Conservation (phyloP, 2,113 vertebrate genomes). For the Tylochromis polylepis region DNA sequence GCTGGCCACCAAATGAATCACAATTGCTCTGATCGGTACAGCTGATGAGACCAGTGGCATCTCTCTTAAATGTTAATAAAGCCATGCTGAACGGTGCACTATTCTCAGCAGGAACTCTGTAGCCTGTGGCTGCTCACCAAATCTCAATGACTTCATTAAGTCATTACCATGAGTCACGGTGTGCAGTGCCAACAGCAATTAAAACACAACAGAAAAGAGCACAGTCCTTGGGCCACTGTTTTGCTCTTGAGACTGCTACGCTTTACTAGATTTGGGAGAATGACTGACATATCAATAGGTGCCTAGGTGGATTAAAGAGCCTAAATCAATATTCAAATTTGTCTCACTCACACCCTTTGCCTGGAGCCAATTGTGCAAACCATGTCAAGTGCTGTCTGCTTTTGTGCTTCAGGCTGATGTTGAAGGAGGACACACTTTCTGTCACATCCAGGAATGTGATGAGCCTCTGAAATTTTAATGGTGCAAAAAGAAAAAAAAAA, state of each 20-base stretch:
- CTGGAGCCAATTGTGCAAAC: background rate
- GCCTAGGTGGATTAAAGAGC: conserved; percentile 44
- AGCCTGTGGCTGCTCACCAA: conserved; percentile 54
- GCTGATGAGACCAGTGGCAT: conserved; percentile 20
- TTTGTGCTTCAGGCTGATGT: conserved; percentile 5
- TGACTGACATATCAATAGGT: conserved; percentile 63
- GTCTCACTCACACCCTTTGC: conserved; percentile 22
- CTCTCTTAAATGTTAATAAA: conserved; percentile 58
- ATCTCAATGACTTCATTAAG: conserved; percentile 63
- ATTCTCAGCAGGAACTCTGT: conserved; percentile 34
- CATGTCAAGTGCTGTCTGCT: conserved; percentile 19
- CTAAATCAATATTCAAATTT: conserved; percentile 61
- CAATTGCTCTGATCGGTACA: conserved; percentile 13
- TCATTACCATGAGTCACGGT: conserved; percentile 59
- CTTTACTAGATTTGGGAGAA: conserved; percentile 46
- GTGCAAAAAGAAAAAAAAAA: background rate
- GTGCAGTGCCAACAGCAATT: conserved; percentile 55
- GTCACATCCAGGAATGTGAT: background rate
- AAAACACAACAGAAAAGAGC: conserved; percentile 39
- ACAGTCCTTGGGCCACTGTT: conserved; percentile 39
- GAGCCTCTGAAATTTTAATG: background rate
- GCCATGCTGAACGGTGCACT: conserved; percentile 23
- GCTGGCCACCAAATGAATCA: conserved; percentile 4
- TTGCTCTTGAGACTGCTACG: conserved; percentile 3
- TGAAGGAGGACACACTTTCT: background rate